These are phyloP conservation scores for Diaperis boleti DNA, from an alignment of 2,888 invertebrate species.

Conservation along the genomic window DNA sequence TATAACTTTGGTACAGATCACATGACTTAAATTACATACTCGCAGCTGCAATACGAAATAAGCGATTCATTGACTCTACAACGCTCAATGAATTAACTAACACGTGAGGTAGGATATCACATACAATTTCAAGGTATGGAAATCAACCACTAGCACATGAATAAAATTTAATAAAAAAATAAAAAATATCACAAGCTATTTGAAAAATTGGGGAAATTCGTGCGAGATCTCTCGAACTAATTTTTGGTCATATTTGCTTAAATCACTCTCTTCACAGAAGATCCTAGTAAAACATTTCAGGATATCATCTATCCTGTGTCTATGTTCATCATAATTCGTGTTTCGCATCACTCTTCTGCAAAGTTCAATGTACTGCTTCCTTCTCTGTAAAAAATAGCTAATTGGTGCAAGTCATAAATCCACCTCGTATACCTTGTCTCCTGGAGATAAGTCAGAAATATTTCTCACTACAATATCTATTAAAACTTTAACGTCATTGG, in stretches of 20 bases:
- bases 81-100: constrained; percentile 1
- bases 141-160: constrained; percentile 17
- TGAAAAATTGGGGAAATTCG: constrained; percentile 85
- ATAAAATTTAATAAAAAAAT: constrained; percentile 20
- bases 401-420: background rate
- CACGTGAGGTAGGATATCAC: constrained; percentile 43
- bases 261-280: constrained; percentile 84
- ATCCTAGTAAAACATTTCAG: constrained; percentile 88
- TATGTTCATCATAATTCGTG: constrained; percentile 83
- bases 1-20: constrained; percentile 38
- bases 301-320: constrained; percentile 84
- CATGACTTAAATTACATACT: constrained; percentile 3
- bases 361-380: constrained; percentile 82
- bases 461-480: constrained; percentile 94
- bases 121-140: constrained; percentile 36
- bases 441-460: constrained; percentile 89
- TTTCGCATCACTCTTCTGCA: constrained; percentile 85
- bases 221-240: constrained; percentile 85
- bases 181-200: constrained; percentile 58
- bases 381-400: constrained; percentile 68
- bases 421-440: constrained; percentile 77
- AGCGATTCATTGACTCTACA: constrained; percentile 23
- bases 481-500: constrained; percentile 93
- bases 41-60: constrained; percentile 6
- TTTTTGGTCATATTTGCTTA: constrained; percentile 81